Conservation (phyloP, 2,888 invertebrate genomes). For the Torymus tubicola region DNA sequence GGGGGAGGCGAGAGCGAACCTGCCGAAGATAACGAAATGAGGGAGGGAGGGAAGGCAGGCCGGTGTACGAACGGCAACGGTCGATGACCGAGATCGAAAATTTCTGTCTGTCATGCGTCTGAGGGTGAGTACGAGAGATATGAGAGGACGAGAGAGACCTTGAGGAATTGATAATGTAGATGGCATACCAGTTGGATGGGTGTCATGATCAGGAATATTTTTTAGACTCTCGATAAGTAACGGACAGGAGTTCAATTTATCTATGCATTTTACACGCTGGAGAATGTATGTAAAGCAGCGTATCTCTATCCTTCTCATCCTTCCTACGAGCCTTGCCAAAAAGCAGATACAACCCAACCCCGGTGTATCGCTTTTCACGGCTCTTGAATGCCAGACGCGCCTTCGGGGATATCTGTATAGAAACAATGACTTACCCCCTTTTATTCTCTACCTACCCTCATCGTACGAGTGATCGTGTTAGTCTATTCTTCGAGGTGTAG, state of each 20-base stretch:
- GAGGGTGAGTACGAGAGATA: background rate
- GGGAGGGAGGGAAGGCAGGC: constrained; percentile 16
- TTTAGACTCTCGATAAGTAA: too few relatives aligned
- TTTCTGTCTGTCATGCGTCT: constrained; percentile 9
- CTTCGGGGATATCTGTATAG: background rate
- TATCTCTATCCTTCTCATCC: too few relatives aligned
- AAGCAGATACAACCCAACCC: too few relatives aligned
- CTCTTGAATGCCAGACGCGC: constrained; percentile 1
- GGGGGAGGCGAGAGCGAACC: constrained; percentile 14
- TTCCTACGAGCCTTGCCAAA: too few relatives aligned
- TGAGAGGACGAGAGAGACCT: background rate
- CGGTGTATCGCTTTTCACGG: constrained; percentile 38
- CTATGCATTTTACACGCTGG: too few relatives aligned
- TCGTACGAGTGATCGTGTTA: too few relatives aligned
- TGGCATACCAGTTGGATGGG: too few relatives aligned
- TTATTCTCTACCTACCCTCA: background rate
- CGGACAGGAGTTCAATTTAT: too few relatives aligned
- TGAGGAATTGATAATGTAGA: background rate
- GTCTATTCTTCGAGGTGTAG: background rate
- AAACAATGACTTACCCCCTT: background rate
- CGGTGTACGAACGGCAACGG: background rate
- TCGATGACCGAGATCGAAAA: constrained; percentile 26
- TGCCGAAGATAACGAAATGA: constrained; percentile 54
- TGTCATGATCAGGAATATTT: too few relatives aligned
- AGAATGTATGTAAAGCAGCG: too few relatives aligned